Conservation (phyloP, 2,888 invertebrate genomes). For the Cheilosia grossa region DNA sequence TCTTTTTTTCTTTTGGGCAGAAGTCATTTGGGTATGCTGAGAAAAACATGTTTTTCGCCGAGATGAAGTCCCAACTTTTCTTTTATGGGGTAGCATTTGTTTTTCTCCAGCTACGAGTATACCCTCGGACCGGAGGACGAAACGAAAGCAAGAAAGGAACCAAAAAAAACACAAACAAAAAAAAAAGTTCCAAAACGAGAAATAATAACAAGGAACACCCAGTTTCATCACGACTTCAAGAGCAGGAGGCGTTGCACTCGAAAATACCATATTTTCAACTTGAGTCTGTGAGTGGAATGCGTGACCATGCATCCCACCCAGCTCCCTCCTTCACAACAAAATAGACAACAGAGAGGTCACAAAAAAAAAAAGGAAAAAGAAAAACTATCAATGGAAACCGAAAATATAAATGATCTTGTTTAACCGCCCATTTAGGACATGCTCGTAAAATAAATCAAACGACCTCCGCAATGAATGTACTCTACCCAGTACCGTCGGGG, state of each 20-base stretch:
- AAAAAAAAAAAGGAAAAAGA: constrained; percentile 8
- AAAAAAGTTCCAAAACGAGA: constrained; percentile 37
- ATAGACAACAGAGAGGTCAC: constrained; percentile 3
- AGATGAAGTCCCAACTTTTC: constrained; percentile 54
- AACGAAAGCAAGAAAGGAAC: neutral
- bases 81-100: constrained; percentile 36
- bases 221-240: constrained; percentile 57
- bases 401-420: constrained; percentile 73
- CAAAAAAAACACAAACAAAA: neutral
- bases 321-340: neutral
- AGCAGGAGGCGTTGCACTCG: constrained; percentile 66
- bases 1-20: constrained; percentile 1
- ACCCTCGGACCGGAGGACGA: neutral
- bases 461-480: constrained; percentile 63
- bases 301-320: constrained; percentile 7
- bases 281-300: constrained; percentile 23
- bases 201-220: constrained; percentile 70
- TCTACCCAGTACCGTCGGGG: constrained; percentile 26
- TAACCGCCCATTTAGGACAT: constrained; percentile 72
- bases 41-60: constrained; percentile 49
- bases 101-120: neutral
- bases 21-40: constrained; percentile 41
- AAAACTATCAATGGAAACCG: constrained; percentile 55
- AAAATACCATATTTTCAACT: constrained; percentile 45
- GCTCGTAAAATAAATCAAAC: constrained; percentile 73